Base-by-base conservation (phyloP, 37 sponge, comb jelly and placozoan species). In the Ianthella basta region DNA sequence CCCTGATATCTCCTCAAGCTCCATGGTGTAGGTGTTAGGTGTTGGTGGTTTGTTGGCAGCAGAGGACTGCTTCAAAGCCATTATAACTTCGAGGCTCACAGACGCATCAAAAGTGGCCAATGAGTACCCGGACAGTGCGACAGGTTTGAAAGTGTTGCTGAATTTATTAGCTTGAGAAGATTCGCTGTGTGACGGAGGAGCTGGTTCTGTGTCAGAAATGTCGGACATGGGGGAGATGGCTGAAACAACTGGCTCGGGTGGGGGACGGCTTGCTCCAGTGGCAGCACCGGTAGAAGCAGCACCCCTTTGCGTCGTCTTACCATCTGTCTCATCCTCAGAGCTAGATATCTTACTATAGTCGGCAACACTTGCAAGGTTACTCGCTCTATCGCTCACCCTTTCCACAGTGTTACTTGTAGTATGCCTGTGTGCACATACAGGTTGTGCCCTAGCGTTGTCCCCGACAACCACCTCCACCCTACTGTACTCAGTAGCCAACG, bases 1-100 rank as follows among this genome's bases (percentile, higher is more conserved):
- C 0, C 94, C 94, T 19, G 94, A 93, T 32, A 93, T 90, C 27
- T 93, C 94, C 36, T 93, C 94, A 33, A 93, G 77, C 64, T 90
- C 88, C 33, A 80, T 59, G 10, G 79, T 80, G 34, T 84, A 24
- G 1, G 25, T 19, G 38, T 34, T 37, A n/a, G 50, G 8, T 44
- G 50, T 44, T 2, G 33, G 15, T 0, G 78, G n/a, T 15, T 21
- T 3, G 6, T 19, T 21, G 21, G 5, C 72, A 50, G 40, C 54
- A 8, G 50, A 44, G 3, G 50, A 44, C 19, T 12, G 50, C 36
- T 35, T 72, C 0, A 15, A 60, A 16, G 69, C 33, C 24, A 84
- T 35, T 18, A 91, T 37, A 4, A 84, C 84, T 40, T 87, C 72
- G 15, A 91, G 75, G 23, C 87, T 74, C 15, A 86, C 75, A 15